These are phyloP conservation scores for Harpagoxenus sublaevis DNA, from an alignment of 2,888 invertebrate species.

Conservation along the genomic window DNA sequence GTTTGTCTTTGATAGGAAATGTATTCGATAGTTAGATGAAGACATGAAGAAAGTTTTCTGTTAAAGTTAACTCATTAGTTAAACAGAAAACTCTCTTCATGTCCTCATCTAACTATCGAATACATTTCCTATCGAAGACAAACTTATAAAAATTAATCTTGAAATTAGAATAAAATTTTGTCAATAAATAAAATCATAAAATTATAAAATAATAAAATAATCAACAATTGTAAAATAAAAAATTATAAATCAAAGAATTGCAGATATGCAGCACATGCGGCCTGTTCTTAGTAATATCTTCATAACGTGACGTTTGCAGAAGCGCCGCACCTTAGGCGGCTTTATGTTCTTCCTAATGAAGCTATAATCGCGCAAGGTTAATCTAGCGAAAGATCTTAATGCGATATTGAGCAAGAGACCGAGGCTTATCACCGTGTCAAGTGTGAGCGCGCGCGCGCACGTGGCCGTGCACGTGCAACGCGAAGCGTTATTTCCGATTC, in stretches of 20 bases:
- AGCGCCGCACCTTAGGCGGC: neutral
- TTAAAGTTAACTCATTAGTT: no score
- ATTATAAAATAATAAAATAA: neutral
- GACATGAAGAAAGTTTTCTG: no score
- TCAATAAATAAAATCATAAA: neutral
- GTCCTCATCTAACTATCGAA: neutral
- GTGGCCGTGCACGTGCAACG: constrained; percentile 43
- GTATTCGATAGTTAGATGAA: neutral
- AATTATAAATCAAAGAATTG: neutral
- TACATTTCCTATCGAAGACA: neutral
- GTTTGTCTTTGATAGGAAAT: neutral
- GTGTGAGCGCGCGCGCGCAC: constrained; percentile 24
- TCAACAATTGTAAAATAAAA: neutral
- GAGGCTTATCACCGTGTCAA: neutral
- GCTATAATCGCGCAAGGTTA: constrained; percentile 21
- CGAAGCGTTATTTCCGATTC: constrained; percentile 40
- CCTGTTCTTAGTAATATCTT: neutral
- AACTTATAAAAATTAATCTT: neutral
- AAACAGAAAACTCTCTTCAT: neutral
- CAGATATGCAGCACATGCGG: neutral
- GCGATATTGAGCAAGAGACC: constrained; percentile 30
- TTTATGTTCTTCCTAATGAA: constrained; percentile 11
- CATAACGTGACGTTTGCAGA: constrained; percentile 6
- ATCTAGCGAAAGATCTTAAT: constrained; percentile 33
- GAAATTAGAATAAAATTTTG: neutral